Percentiles rank a stretch among this genome's conserved stretches.
phyloP scores from a whole-genome alignment of 2,113 vertebrate species.

The Hucho hucho region DNA sequence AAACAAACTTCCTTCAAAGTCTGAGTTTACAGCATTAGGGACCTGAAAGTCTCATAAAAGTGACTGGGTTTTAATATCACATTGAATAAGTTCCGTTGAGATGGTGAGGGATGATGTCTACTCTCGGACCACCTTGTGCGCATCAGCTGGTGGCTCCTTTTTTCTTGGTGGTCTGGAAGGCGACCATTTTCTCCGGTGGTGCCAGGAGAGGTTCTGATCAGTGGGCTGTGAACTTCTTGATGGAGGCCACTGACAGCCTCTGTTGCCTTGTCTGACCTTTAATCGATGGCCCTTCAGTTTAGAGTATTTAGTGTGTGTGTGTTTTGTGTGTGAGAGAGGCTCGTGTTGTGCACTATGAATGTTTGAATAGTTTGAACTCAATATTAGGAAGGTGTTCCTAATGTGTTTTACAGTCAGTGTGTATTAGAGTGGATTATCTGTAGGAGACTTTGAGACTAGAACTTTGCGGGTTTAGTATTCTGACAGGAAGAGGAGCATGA shows the following conservation, averaged over 20 bases:
- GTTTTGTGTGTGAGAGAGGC: neutral
- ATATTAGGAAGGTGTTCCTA: too few species aligned
- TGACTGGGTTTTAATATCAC: neutral
- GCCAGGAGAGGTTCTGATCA: conserved; percentile 43
- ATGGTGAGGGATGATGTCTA: conserved; percentile 38
- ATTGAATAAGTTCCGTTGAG: conserved; percentile 12
- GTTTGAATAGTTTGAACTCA: too few species aligned
- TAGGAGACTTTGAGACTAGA: too few species aligned
- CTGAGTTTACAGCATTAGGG: neutral
- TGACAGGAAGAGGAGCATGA: too few species aligned
- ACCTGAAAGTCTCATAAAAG: neutral
- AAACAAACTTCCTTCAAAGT: neutral
- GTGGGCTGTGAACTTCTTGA: conserved; percentile 27
- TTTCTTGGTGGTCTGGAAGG: conserved; percentile 64
- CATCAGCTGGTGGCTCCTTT: conserved; percentile 31
- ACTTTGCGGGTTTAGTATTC: neutral
- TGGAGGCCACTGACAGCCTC: conserved; percentile 50
- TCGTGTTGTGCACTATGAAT: too few species aligned
- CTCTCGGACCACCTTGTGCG: conserved; percentile 19
- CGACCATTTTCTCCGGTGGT: neutral
- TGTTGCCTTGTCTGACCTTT: conserved; percentile 55
- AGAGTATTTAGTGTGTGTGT: conserved; percentile 56
- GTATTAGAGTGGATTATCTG: too few species aligned
- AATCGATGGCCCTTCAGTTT: conserved; percentile 67
- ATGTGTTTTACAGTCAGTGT: too few species aligned